Evolutionary conservation across 2,888 invertebrate genomes (phyloP), one percentile per base, ranked within the genome.

Genomic region (Acleris laterana): DNA sequence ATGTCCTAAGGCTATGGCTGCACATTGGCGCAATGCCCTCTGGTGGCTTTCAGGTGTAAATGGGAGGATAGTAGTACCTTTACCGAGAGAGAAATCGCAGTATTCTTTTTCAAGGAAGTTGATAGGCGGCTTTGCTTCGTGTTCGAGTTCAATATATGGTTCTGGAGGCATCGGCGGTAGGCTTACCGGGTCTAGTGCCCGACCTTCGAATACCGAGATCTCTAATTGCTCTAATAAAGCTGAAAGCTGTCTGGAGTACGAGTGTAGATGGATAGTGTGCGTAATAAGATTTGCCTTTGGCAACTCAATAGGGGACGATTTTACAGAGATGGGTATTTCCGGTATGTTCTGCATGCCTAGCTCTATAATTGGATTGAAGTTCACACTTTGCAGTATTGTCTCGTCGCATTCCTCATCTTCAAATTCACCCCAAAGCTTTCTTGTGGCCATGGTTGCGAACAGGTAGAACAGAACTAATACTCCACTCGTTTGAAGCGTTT

Each of bases 261-360:
- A 79, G 63, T 93, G 92, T 25, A 93, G 75, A 72, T 90, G 87
- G 66, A 93, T 90, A 0, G 93, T 93, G 63, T 93, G 92, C 0
- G 92, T 91, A 32, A 93, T 89, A 56, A 93, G 76, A 79, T 92
- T 93, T 11, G 83, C 84, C 66, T 81, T 84, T 2, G 93, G 93
- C 17, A 93, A 77, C 71, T 93, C 90, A 25, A 93, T 88, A 2
- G 92, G 89, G 1, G 89, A 87, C 1, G 90, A 89, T 76, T 93
- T 90, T 1, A 90, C 91, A 38, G 87, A 84, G 53, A 90, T 92
- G 0, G 90, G 89, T 75, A 90, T 90, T 81, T 93, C 93, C 1
- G 93, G 91, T 62, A 93, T 93, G 64, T 92, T 92, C 77, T 92
- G 93, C 90, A 93, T 87, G 7, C 93, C 93, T 52, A 93, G 78